Conservation (phyloP, 2,888 invertebrate species). For the Apoda limacodes region DNA sequence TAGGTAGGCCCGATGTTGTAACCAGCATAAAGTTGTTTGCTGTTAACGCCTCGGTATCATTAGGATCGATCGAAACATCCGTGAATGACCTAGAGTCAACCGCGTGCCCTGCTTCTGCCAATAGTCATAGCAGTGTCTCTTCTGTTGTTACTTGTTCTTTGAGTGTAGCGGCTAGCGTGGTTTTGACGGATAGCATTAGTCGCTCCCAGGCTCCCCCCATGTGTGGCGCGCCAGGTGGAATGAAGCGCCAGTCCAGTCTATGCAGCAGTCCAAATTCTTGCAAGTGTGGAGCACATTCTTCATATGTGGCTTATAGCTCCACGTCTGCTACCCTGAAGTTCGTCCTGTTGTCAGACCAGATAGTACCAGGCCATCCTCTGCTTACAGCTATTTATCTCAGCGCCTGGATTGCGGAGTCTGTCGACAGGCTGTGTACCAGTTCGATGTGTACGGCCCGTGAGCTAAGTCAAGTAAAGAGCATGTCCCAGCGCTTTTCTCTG, state of each 20-base stretch:
- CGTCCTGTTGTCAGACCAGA: conserved; percentile 19
- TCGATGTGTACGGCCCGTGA: no score
- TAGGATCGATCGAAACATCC: conserved; percentile 21
- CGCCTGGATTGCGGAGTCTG: no score
- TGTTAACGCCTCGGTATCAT: conserved; percentile 20
- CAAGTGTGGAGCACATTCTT: conserved; percentile 1
- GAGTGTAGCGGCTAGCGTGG: conserved; percentile 8
- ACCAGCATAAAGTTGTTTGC: conserved; percentile 18
- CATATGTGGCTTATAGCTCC: conserved; percentile 14
- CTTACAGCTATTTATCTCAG: conserved; percentile 16
- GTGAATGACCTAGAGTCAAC: conserved; percentile 18
- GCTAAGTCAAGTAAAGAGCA: conserved; percentile 16
- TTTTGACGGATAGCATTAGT: conserved; percentile 15
- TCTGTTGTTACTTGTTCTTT: conserved; percentile 7
- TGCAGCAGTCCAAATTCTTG: conserved; percentile 3
- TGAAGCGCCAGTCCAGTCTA: conserved; percentile 15
- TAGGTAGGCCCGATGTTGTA: conserved; percentile 5
- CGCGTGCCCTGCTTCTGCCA: conserved; percentile 13
- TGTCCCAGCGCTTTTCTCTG: conserved; percentile 11
- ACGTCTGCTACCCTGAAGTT: conserved; percentile 17
- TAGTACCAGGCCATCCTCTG: conserved; percentile 14
- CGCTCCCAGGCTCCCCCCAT: conserved; percentile 20
- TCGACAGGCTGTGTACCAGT: no score
- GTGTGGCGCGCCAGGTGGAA: conserved; percentile 13
- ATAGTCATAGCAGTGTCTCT: conserved; percentile 10